These are phyloP conservation scores for Caradrina clavipalpis DNA, from an alignment of 2,888 invertebrate species.

Conservation along the genomic window DNA sequence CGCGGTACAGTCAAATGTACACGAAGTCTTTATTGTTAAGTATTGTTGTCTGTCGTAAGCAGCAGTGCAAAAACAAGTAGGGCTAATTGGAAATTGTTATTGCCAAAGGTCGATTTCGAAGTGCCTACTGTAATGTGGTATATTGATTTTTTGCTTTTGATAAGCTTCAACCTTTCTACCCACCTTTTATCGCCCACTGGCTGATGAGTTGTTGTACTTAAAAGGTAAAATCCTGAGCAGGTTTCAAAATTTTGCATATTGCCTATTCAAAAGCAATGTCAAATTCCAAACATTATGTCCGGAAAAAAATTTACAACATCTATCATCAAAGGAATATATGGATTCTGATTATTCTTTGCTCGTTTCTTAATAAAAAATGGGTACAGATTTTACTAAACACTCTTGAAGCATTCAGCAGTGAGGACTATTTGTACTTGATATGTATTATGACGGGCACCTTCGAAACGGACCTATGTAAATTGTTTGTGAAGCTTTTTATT, in stretches of 20 bases:
- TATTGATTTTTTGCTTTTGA: conserved; percentile 24
- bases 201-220: not conserved
- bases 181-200: conserved; percentile 23
- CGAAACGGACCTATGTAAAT: not conserved
- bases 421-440: not conserved
- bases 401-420: not conserved
- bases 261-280: no score
- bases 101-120: conserved; percentile 28
- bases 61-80: not conserved
- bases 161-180: conserved; percentile 6
- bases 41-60: not conserved
- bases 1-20: not conserved
- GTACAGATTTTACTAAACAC: no score
- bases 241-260: not conserved
- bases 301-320: no score
- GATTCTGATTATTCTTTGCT: not conserved
- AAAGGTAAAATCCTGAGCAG: not conserved
- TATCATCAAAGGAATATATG: not conserved
- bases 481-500: conserved; percentile 9
- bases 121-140: conserved; percentile 5
- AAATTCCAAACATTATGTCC: no score
- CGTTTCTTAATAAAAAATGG: no score
- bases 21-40: conserved; percentile 12
- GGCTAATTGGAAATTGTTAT: conserved; percentile 21
- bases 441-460: not conserved